Conservation (phyloP, 1,140 invertebrate genomes). For the Trypoxylus dichotomus region DNA sequence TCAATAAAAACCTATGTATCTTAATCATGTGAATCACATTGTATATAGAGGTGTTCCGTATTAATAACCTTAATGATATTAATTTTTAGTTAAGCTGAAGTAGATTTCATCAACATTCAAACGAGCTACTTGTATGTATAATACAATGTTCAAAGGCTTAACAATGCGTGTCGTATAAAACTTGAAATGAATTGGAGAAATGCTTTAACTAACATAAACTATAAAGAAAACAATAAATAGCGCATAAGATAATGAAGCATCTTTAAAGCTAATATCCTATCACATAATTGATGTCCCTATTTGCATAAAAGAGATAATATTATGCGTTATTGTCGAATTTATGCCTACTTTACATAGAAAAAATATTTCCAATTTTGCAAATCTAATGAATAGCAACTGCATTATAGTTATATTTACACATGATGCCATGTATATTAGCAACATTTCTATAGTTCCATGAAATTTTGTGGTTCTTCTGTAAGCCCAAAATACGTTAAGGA, state of each 20-base stretch:
- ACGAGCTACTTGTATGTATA: not conserved
- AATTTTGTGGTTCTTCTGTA: too few species aligned
- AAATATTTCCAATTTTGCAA: not conserved
- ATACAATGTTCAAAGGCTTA: not conserved
- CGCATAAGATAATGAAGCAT: not conserved
- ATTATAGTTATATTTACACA: too few species aligned
- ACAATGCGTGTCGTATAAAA: not conserved
- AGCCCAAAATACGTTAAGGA: too few species aligned
- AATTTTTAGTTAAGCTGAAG: not conserved
- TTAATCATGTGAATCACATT: not conserved
- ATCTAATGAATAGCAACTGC: too few species aligned
- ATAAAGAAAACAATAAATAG: too few species aligned
- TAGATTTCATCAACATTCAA: not conserved
- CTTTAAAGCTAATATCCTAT: not conserved
- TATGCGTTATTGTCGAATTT: not conserved
- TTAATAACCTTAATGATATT: not conserved
- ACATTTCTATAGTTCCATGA: too few species aligned
- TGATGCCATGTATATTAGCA: too few species aligned
- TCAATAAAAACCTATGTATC: not conserved
- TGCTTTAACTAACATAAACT: too few species aligned
- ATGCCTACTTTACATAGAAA: not conserved
- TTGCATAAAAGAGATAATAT: not conserved
- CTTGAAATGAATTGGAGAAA: not conserved
- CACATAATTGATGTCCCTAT: not conserved
- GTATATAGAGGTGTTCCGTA: not conserved